Percentiles rank a stretch among this genome's conserved stretches.
Conservation (phyloP, 1,140 invertebrate genomes). For the Sminthurides bifidus region DNA sequence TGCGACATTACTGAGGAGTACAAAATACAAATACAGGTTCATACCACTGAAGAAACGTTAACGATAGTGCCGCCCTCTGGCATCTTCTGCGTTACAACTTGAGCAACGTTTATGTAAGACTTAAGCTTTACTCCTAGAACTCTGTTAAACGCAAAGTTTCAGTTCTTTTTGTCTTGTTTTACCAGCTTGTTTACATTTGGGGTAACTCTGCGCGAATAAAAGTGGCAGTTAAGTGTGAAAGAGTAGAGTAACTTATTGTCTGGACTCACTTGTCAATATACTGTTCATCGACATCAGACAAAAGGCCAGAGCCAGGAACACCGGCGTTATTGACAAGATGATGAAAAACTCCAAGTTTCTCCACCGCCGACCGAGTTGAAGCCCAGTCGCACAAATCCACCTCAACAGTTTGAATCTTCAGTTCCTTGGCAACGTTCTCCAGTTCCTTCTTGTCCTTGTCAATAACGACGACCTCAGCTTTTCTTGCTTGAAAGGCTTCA, state of each 20-base stretch:
- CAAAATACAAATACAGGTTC: too few relatives aligned
- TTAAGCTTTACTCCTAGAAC: conserved; percentile 1
- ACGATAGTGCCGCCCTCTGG: conserved; percentile 3
- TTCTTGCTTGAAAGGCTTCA: too few relatives aligned
- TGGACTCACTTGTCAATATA: conserved; percentile 61
- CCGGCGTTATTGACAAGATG: conserved; percentile 74
- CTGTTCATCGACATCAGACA: conserved; percentile 51
- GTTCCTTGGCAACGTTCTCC: too few relatives aligned
- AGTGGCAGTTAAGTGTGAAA: too few relatives aligned
- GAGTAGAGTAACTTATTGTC: too few relatives aligned
- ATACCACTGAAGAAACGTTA: background rate
- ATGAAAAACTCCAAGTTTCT: conserved; percentile 49
- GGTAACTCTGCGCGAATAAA: too few relatives aligned
- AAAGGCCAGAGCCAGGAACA: conserved; percentile 46
- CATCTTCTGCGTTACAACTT: conserved; percentile 4
- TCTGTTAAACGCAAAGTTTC: background rate
- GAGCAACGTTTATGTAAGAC: conserved; percentile 1
- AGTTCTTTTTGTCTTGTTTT: background rate
- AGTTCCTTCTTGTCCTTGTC: too few relatives aligned
- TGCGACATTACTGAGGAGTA: too few relatives aligned
- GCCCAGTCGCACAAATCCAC: too few relatives aligned
- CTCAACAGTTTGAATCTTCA: too few relatives aligned
- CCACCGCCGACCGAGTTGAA: conserved; percentile 47
- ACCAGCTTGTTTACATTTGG: too few relatives aligned
- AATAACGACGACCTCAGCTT: too few relatives aligned